Evolutionary conservation across 2,888 invertebrate genomes (phyloP).

Genomic region (Stenodera caucasica): DNA sequence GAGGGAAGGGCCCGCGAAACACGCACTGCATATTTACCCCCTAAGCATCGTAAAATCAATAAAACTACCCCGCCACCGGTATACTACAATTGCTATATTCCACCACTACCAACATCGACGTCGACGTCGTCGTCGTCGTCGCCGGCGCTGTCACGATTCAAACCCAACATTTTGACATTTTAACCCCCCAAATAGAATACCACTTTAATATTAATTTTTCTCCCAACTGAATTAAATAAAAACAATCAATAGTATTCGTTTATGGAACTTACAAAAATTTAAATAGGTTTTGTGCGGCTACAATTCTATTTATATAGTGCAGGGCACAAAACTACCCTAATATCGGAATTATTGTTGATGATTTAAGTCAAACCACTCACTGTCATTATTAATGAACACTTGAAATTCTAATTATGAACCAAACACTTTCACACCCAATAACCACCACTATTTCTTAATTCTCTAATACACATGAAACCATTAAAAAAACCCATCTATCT

Average conservation of each 20-base stretch:
- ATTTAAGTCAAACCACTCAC: not conserved
- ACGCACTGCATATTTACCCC: constrained; percentile 40
- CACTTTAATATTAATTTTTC: not conserved
- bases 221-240: not conserved
- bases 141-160: constrained; percentile 5
- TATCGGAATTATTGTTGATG: not conserved
- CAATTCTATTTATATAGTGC: no score
- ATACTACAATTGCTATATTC: constrained; percentile 14
- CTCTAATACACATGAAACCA: not conserved
- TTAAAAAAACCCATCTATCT: not conserved
- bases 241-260: not conserved
- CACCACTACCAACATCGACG: constrained; percentile 10
- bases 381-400: not conserved
- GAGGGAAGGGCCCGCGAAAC: constrained; percentile 35
- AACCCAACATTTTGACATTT: constrained; percentile 6
- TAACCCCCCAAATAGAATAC: not conserved
- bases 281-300: not conserved
- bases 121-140: constrained; percentile 11
- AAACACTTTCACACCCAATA: not conserved
- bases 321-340: not conserved
- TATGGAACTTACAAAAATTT: not conserved
- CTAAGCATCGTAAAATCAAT: constrained; percentile 53
- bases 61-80: constrained; percentile 38
- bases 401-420: not conserved
- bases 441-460: not conserved